phyloP scores from a whole-genome alignment of 2,797 vertebrate species.

The Bradypodion ventrale region DNA sequence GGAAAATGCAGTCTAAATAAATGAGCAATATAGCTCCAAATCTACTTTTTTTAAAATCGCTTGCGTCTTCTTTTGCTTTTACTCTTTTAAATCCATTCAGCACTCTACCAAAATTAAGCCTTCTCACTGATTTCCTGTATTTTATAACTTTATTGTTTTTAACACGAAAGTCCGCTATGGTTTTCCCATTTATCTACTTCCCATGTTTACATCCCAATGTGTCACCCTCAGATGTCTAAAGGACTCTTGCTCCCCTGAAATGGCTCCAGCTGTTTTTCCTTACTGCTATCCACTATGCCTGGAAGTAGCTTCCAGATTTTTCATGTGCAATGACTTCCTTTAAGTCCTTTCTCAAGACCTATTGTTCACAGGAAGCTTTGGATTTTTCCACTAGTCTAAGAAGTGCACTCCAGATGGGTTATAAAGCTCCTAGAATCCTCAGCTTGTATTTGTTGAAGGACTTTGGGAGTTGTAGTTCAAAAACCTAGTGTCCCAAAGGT shows the following conservation, averaged over 20 bases:
- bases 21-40: not conserved
- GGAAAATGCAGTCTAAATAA: not conserved
- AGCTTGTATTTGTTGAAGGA: no score
- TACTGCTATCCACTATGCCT: not conserved
- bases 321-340: not conserved
- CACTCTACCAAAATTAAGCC: not conserved
- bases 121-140: not conserved
- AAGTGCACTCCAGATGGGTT: no score
- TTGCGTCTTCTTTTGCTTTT: not conserved
- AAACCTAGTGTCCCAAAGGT: no score
- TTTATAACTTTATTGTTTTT: not conserved
- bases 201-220: not conserved
- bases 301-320: not conserved
- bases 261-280: not conserved
- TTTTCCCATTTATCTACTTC: not conserved
- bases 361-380: not conserved
- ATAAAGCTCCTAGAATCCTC: no score
- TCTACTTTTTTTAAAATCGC: not conserved
- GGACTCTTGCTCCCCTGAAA: not conserved
- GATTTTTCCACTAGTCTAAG: not conserved
- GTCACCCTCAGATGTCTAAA: not conserved
- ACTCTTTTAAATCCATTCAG: not conserved
- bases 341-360: not conserved
- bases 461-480: no score
- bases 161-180: not conserved